Evolutionary conservation across 1,140 invertebrate genomes (phyloP).

Genomic region (Cydia fagiglandana): DNA sequence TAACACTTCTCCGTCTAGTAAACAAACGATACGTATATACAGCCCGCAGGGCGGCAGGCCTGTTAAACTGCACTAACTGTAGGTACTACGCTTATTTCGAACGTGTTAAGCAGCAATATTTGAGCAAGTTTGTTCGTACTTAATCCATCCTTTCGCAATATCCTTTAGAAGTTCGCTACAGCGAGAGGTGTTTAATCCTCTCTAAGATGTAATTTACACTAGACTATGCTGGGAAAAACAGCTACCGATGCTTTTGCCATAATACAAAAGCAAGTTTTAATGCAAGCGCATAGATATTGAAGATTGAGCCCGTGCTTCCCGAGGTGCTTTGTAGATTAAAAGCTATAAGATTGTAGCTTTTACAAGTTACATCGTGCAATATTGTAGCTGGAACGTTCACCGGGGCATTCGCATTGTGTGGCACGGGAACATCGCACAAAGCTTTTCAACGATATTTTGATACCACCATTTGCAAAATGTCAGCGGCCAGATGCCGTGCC

Average conservation of each 20-base stretch:
- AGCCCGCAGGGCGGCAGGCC: not conserved
- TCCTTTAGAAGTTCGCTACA: not conserved
- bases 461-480: conserved; percentile 32
- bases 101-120: not conserved
- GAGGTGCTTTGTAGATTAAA: conserved; percentile 20
- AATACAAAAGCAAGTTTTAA: conserved; percentile 20
- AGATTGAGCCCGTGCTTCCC: conserved; percentile 4
- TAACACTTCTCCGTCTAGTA: not conserved
- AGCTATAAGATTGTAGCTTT: conserved; percentile 14
- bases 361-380: conserved; percentile 7
- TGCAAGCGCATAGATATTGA: conserved; percentile 3
- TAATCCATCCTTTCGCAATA: not conserved
- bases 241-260: conserved; percentile 3
- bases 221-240: not conserved
- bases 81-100: not conserved
- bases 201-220: conserved; percentile 1
- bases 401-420: conserved; percentile 25
- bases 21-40: too few species aligned
- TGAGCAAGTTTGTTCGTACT: not conserved
- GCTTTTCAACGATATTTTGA: conserved; percentile 31
- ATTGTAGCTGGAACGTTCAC: conserved; percentile 21
- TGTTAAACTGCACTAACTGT: not conserved
- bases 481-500: conserved; percentile 28
- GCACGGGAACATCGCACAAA: conserved; percentile 21
- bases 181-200: not conserved